Conservation (phyloP, 1,140 invertebrate genomes). For the Metopolophium dirhodum region DNA sequence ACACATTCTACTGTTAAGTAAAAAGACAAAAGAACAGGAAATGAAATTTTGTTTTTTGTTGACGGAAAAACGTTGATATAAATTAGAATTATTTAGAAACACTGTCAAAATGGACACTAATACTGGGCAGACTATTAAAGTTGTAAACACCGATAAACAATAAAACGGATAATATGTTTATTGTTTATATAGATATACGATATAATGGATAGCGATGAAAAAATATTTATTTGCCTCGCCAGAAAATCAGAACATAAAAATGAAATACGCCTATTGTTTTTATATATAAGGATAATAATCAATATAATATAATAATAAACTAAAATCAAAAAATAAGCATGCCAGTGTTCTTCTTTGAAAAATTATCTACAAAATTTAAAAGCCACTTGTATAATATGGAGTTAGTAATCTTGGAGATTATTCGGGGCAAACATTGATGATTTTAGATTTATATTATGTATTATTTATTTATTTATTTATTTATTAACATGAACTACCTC, state of each 20-base stretch:
- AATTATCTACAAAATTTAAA: too few species aligned
- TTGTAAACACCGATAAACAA: neutral
- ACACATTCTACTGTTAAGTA: slow-evolving; percentile 18
- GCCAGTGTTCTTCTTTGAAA: too few species aligned
- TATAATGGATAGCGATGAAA: neutral
- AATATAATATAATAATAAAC: too few species aligned
- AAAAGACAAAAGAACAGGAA: slow-evolving; percentile 38
- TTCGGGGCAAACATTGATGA: too few species aligned
- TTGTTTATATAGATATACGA: neutral
- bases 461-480: too few species aligned
- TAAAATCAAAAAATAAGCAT: too few species aligned
- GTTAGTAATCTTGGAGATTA: too few species aligned
- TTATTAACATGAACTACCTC: too few species aligned
- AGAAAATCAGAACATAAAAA: neutral
- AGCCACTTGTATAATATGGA: too few species aligned
- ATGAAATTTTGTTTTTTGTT: slow-evolving; percentile 16
- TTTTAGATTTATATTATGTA: too few species aligned
- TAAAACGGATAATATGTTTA: neutral
- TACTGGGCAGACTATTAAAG: neutral
- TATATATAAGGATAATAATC: neutral
- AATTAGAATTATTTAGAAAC: slow-evolving; percentile 15
- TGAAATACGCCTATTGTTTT: neutral
- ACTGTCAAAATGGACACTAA: neutral
- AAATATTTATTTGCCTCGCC: neutral
- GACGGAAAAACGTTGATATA: neutral